These are phyloP conservation scores for Itoplectis maculator DNA, from an alignment of 2,888 invertebrate species.

Conservation along the genomic window DNA sequence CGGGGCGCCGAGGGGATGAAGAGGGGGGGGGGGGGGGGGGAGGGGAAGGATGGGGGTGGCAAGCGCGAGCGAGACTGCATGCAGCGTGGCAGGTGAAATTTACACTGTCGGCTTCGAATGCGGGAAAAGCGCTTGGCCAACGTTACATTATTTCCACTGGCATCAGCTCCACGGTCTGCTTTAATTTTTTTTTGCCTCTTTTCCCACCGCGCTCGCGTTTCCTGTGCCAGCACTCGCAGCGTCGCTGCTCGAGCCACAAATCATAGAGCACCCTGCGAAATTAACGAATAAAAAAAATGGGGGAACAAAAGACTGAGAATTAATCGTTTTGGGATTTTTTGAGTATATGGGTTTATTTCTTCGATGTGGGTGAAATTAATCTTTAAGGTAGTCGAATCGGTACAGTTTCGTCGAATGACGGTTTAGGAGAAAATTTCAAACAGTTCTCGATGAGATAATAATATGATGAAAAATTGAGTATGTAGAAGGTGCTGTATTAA, in stretches of 20 bases:
- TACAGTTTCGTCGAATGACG: too few species aligned
- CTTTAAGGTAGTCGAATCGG: too few species aligned
- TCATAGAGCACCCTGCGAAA: slow-evolving; percentile 61
- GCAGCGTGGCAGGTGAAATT: slow-evolving; percentile 75
- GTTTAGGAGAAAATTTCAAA: too few species aligned
- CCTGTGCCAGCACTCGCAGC: slow-evolving; percentile 46
- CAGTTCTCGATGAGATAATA: too few species aligned
- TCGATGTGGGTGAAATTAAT: background rate
- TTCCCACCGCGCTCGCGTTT: slow-evolving; percentile 39
- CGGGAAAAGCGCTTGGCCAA: slow-evolving; percentile 51
- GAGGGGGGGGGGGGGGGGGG: slow-evolving; percentile 6
- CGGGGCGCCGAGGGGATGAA: background rate
- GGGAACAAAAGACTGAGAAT: slow-evolving; percentile 63
- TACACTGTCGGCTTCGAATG: slow-evolving; percentile 72
- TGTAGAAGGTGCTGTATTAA: too few species aligned
- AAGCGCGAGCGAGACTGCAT: slow-evolving; percentile 22
- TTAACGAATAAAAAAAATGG: slow-evolving; percentile 50
- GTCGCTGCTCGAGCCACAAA: slow-evolving; percentile 57
- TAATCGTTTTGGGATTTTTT: slow-evolving; percentile 59
- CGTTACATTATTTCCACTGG: slow-evolving; percentile 77
- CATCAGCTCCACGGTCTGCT: slow-evolving; percentile 73
- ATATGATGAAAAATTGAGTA: too few species aligned
- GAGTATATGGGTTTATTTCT: too few species aligned
- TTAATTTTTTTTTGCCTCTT: slow-evolving; percentile 40
- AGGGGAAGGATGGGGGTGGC: slow-evolving; percentile 18